Conservation (phyloP, 2,888 invertebrate species). For the Drosophila rubida region DNA sequence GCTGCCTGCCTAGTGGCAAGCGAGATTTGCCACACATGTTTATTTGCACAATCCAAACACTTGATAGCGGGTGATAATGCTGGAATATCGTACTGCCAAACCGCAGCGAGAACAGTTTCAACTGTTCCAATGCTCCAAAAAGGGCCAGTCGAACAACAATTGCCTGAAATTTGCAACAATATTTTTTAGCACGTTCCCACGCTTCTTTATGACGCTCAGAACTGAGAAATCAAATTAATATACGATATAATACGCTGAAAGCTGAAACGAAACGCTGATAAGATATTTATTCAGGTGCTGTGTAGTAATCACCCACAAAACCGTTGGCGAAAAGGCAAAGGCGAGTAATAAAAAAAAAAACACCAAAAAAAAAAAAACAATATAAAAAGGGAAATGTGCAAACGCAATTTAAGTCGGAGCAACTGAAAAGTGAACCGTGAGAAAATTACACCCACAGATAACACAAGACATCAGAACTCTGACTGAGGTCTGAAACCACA, state of each 20-base stretch:
- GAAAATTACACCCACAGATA: slow-evolving; percentile 81
- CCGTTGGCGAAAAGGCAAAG: slow-evolving; percentile 65
- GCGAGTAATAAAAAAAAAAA: slow-evolving; percentile 48
- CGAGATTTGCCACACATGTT: slow-evolving; percentile 53
- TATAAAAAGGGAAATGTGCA: slow-evolving; percentile 66
- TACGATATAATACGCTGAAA: slow-evolving; percentile 66
- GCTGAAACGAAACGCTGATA: slow-evolving; percentile 65
- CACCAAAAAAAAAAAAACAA: background rate
- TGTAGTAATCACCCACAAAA: slow-evolving; percentile 71
- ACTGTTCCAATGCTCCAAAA: background rate
- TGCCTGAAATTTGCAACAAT: slow-evolving; percentile 47
- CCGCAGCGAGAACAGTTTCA: slow-evolving; percentile 13
- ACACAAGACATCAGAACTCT: slow-evolving; percentile 52
- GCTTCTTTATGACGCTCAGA: slow-evolving; percentile 62
- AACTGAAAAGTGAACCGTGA: slow-evolving; percentile 79
- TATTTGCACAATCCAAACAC: slow-evolving; percentile 61
- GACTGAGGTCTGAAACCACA: slow-evolving; percentile 21
- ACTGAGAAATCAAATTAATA: slow-evolving; percentile 69
- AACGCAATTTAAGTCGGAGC: slow-evolving; percentile 72
- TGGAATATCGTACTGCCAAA: slow-evolving; percentile 28
- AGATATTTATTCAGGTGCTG: slow-evolving; percentile 78
- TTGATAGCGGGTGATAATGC: slow-evolving; percentile 63
- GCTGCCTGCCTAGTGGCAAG: slow-evolving; percentile 41
- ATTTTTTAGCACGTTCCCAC: slow-evolving; percentile 67
- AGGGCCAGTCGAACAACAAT: slow-evolving; percentile 27